Evolutionary conservation across 2,797 vertebrate genomes (phyloP).

Genomic region (Danio albolineatus): DNA sequence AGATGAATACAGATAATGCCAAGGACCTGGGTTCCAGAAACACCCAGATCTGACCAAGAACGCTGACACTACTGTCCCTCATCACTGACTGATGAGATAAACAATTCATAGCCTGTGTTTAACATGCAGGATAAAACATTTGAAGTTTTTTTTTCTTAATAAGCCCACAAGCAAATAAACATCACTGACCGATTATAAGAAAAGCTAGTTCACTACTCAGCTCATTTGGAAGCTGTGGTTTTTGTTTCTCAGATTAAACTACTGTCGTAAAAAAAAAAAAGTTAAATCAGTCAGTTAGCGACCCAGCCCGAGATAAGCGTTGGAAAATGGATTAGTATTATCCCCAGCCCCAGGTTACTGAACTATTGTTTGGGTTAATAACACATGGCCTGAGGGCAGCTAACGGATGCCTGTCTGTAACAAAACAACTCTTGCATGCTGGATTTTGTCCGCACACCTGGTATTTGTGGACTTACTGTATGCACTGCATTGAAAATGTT

Average conservation of each 20-base stretch:
- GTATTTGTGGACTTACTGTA: too few species aligned
- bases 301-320: too few species aligned
- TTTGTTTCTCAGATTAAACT: background rate
- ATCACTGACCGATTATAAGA: background rate
- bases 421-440: too few species aligned
- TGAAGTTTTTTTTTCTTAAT: background rate
- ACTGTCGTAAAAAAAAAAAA: too few species aligned
- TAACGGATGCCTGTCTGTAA: too few species aligned
- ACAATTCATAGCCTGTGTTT: background rate
- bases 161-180: slow-evolving; percentile 3
- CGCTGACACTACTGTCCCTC: slow-evolving; percentile 74
- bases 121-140: background rate
- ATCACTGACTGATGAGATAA: background rate
- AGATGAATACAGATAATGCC: slow-evolving; percentile 83
- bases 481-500: too few species aligned
- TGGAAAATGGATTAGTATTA: too few species aligned
- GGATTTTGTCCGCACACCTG: too few species aligned
- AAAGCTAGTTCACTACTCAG: background rate
- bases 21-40: slow-evolving; percentile 80
- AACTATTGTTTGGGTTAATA: background rate
- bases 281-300: too few species aligned
- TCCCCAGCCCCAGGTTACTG: too few species aligned
- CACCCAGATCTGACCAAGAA: slow-evolving; percentile 81
- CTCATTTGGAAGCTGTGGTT: background rate
- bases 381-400: background rate